phyloP scores from a whole-genome alignment of 2,888 invertebrate species.

The Drosophila merina region DNA sequence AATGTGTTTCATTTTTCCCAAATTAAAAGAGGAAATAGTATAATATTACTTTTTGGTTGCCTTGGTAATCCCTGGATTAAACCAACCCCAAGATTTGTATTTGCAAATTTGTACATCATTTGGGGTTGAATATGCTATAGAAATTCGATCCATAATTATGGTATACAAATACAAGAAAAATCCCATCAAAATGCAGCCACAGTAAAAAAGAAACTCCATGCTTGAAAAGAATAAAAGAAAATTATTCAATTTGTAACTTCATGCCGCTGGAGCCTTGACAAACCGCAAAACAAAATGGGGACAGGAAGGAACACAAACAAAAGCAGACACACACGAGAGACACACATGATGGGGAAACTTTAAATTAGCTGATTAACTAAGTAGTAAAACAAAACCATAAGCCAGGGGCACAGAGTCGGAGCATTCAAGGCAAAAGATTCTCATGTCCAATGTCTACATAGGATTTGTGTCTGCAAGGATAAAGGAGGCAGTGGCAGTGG shows the following conservation, averaged over 20 bases:
- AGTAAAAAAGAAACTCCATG: slow-evolving; percentile 4
- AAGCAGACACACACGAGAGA: neutral
- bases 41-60: neutral
- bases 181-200: slow-evolving; percentile 26
- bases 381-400: slow-evolving; percentile 71
- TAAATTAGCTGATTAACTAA: slow-evolving; percentile 78
- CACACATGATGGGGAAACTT: slow-evolving; percentile 51
- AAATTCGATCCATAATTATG: slow-evolving; percentile 32
- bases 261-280: slow-evolving; percentile 27
- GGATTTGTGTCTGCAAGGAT: slow-evolving; percentile 60
- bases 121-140: slow-evolving; percentile 19
- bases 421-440: slow-evolving; percentile 34
- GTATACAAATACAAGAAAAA: slow-evolving; percentile 5
- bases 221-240: slow-evolving; percentile 12
- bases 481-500: neutral
- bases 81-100: neutral
- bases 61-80: neutral
- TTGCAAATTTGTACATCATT: slow-evolving; percentile 6
- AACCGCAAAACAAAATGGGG: slow-evolving; percentile 26
- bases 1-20: neutral
- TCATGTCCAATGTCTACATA: slow-evolving; percentile 64
- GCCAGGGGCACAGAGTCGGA: slow-evolving; percentile 39
- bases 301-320: slow-evolving; percentile 17
- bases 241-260: slow-evolving; percentile 37
- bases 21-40: neutral